These are phyloP conservation scores for Leptinotarsa defecta DNA, from an alignment of 1,140 invertebrate species.

Conservation along the genomic window DNA sequence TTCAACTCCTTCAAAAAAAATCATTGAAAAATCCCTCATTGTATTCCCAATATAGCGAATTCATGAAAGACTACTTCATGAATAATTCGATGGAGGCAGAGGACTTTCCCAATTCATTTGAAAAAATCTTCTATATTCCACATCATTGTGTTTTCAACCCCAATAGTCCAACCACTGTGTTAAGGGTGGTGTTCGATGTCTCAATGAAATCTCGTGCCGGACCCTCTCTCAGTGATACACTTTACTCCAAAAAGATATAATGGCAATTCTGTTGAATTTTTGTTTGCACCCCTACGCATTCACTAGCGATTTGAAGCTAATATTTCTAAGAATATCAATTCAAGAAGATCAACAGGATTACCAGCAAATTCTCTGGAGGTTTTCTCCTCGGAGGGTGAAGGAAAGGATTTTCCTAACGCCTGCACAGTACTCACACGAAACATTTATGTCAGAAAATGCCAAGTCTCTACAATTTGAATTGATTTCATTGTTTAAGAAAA, in stretches of 20 bases:
- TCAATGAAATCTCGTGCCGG: background rate
- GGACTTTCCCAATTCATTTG: background rate
- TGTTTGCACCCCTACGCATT: background rate
- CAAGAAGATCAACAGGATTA: slow-evolving; percentile 9
- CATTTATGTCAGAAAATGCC: background rate
- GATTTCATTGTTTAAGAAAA: background rate
- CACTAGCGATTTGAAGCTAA: slow-evolving; percentile 1
- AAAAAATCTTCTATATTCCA: slow-evolving; percentile 38
- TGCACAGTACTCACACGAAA: too few species aligned
- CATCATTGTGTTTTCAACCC: slow-evolving; percentile 49
- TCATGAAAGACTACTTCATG: slow-evolving; percentile 9
- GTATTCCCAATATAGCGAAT: background rate
- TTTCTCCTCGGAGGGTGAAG: too few species aligned
- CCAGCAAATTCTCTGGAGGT: background rate
- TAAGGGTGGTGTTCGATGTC: slow-evolving; percentile 48
- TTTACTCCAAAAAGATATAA: slow-evolving; percentile 16
- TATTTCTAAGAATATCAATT: slow-evolving; percentile 13
- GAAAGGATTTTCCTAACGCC: too few species aligned
- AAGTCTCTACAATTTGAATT: background rate
- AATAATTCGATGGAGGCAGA: background rate
- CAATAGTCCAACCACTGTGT: slow-evolving; percentile 40
- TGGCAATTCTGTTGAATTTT: slow-evolving; percentile 15
- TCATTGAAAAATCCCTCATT: background rate
- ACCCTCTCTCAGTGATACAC: slow-evolving; percentile 18
- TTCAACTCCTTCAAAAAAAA: slow-evolving; percentile 1